Evolutionary conservation across 2,113 vertebrate genomes (phyloP), one percentile per base, ranked within the genome.

Genomic region (Corvus hawaiiensis): DNA sequence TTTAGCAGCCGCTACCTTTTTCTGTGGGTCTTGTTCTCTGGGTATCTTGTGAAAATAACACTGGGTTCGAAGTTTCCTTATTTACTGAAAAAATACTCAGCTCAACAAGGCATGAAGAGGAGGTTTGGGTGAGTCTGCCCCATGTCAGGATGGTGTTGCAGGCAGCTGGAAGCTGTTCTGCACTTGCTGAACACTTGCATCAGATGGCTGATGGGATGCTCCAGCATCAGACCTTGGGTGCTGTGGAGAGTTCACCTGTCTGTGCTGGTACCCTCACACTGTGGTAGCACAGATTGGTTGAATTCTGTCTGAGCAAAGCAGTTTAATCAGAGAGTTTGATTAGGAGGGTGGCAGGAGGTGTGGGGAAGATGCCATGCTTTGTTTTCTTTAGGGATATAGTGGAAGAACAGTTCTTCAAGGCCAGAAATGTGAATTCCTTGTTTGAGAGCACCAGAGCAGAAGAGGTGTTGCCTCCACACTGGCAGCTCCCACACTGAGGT

Each of bases 141-240:
- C 0, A 0, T 44, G 16, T 27, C 61, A 87, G 62, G 73, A 7
- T 48, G 33, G 33, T 8, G 0, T 33, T 48, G 52, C 44, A 1
- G 49, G 59, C 49, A n/a, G 11, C 19, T 93, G 69, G 67, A 78
- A 66, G 52, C 48, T 23, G 17, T 69, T 52, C 55, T 61, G 24
- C n/a, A 3, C 64, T 55, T 77, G 20, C 24, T 41, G 39, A 41
- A 41, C 39, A 41, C 39, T 41, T 13, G 39, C 39, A 41, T 41
- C 0, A 1, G 13, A 3, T 35, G 37, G n/a, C 39, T 56, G 14
- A 28, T 30, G 33, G 51, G 78, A 10, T 89, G 62, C 46, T 35
- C 39, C 63, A 71, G 22, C 62, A 15, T 73, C 46, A 35, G 49
- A 3, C 24, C 39, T 21, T 12, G 2, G 22, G 10, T 43, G 62